These are phyloP conservation scores for Scrobipalpa atriplicella DNA, from an alignment of 2,888 invertebrate species.

Conservation along the genomic window DNA sequence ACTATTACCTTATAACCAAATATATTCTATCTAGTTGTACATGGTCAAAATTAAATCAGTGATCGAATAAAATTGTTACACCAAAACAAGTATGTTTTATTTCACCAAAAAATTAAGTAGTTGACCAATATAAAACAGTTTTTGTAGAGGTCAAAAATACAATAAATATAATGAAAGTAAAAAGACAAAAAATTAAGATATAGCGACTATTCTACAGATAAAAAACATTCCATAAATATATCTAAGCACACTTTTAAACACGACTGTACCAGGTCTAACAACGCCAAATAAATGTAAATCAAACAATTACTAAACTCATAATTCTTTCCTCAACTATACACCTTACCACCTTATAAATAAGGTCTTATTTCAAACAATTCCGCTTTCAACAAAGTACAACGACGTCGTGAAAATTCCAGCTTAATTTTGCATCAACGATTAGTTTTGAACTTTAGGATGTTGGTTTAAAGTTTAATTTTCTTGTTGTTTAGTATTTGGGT, in stretches of 20 bases:
- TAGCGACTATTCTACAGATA: background rate
- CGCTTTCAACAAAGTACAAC: background rate
- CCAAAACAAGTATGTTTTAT: constrained; percentile 52
- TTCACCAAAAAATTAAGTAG: constrained; percentile 30
- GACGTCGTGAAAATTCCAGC: background rate
- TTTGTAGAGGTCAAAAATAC: too few species aligned
- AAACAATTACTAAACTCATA: constrained; percentile 51
- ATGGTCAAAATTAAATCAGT: constrained; percentile 73
- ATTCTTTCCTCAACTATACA: constrained; percentile 32
- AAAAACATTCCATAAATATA: background rate
- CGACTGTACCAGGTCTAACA: background rate
- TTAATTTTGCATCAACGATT: background rate
- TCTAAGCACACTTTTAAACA: background rate
- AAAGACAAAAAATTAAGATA: too few species aligned
- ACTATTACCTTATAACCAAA: constrained; percentile 59
- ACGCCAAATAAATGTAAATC: constrained; percentile 53
- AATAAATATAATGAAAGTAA: too few species aligned
- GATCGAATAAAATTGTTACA: constrained; percentile 83
- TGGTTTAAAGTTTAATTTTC: constrained; percentile 26
- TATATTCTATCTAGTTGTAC: constrained; percentile 71
- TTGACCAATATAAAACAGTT: too few species aligned
- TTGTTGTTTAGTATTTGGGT: constrained; percentile 46
- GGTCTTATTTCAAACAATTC: background rate
- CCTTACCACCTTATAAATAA: constrained; percentile 35
- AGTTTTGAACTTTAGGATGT: constrained; percentile 8